Evolutionary conservation across 2,113 vertebrate species (phyloP).

Genomic region (Verasper variegatus): DNA sequence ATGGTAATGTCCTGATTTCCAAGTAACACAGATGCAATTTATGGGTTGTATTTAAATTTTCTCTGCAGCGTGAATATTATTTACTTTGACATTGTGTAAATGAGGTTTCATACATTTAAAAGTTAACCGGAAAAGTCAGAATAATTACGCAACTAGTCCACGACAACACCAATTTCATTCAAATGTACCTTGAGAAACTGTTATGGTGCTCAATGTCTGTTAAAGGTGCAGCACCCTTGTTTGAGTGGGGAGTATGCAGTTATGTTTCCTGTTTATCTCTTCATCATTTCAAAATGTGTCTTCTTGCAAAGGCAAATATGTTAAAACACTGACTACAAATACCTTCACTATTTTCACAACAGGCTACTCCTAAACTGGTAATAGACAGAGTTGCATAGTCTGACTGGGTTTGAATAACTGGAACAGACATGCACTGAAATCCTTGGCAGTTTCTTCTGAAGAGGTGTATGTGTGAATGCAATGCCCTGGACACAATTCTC

Average conservation of each 20-base stretch:
- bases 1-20: slow-evolving; percentile 69
- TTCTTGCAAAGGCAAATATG: not conserved
- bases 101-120: slow-evolving; percentile 56
- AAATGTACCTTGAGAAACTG: slow-evolving; percentile 1
- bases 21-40: slow-evolving; percentile 51
- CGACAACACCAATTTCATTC: slow-evolving; percentile 4
- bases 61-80: slow-evolving; percentile 59
- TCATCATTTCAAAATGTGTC: no score
- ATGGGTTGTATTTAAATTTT: slow-evolving; percentile 63
- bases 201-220: not conserved
- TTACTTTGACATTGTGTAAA: slow-evolving; percentile 72
- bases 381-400: not conserved
- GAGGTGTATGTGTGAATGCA: no score
- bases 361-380: not conserved
- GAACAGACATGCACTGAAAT: no score
- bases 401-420: no score
- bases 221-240: not conserved
- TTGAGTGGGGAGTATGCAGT: not conserved
- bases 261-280: not conserved
- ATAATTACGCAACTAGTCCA: slow-evolving; percentile 35
- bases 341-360: not conserved
- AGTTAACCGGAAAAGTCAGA: slow-evolving; percentile 33
- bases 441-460: no score
- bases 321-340: not conserved
- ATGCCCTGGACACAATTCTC: no score